These are phyloP conservation scores for Crotalus tigris DNA, from an alignment of 2,113 vertebrate species.

Conservation along the genomic window DNA sequence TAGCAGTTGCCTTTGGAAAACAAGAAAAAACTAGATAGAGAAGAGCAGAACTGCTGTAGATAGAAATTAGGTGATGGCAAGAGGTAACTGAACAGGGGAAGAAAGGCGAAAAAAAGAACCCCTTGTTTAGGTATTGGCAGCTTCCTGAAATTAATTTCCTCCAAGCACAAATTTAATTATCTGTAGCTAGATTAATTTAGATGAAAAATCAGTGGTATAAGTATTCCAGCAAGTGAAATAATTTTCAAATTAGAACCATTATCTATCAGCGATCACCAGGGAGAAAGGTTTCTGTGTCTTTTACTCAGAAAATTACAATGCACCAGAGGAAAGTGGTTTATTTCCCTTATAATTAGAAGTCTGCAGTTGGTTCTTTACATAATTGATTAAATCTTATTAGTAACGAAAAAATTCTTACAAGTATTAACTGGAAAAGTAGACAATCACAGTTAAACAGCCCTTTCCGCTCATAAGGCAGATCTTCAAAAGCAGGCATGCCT, in stretches of 20 bases:
- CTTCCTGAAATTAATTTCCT: background rate
- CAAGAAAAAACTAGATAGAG: background rate
- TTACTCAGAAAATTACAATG: background rate
- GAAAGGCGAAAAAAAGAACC: background rate
- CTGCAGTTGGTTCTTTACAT: background rate
- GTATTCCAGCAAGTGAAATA: background rate
- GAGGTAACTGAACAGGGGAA: background rate
- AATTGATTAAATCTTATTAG: background rate
- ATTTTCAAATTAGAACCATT: background rate
- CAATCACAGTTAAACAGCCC: background rate
- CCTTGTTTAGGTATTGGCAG: background rate
- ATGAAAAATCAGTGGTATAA: background rate
- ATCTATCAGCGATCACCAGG: background rate
- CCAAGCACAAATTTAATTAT: background rate
- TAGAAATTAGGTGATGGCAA: background rate
- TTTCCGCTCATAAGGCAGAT: background rate
- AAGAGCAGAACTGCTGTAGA: background rate
- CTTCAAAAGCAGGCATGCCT: background rate
- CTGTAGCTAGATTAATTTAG: background rate
- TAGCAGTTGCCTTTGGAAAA: background rate
- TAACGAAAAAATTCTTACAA: background rate
- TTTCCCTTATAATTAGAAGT: background rate
- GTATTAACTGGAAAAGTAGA: background rate
- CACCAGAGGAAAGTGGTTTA: background rate
- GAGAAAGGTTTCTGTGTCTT: background rate